Conservation (phyloP, 1,140 invertebrate genomes). For the Bombus fervidus region DNA sequence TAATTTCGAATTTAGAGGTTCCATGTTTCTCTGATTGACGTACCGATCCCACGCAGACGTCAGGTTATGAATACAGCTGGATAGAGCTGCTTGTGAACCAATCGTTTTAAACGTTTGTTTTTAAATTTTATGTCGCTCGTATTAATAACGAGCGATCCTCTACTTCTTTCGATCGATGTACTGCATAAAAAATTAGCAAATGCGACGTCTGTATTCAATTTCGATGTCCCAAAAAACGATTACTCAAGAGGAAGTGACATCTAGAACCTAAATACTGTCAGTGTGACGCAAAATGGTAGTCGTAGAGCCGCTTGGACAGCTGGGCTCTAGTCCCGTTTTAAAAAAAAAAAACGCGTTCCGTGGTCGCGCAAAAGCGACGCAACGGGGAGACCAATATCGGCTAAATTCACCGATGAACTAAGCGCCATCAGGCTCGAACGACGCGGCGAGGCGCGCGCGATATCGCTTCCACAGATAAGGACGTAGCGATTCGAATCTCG, state of each 20-base stretch:
- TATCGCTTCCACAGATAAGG: constrained; percentile 59
- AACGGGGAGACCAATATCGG: neutral
- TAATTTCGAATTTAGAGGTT: too few species aligned
- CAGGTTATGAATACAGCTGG: too few species aligned
- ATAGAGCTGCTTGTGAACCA: too few species aligned
- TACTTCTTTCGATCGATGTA: too few species aligned
- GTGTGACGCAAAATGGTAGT: neutral
- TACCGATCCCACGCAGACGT: too few species aligned
- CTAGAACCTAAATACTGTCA: neutral
- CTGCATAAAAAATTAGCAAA: too few species aligned
- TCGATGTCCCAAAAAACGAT: neutral
- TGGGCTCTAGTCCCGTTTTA: neutral
- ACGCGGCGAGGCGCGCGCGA: constrained; percentile 21
- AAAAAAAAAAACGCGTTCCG: neutral
- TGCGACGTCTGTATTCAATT: fast-evolving
- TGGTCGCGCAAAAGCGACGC: neutral
- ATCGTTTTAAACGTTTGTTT: too few species aligned
- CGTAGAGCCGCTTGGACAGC: neutral
- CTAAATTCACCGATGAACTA: constrained; percentile 69
- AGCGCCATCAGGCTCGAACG: constrained; percentile 53
- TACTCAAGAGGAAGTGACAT: neutral
- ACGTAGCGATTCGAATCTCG: constrained; percentile 57
- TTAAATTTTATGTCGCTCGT: too few species aligned
- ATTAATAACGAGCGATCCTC: too few species aligned
- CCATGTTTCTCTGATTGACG: too few species aligned